phyloP scores from a whole-genome alignment of 2,113 vertebrate species.

The Tursiops truncatus region DNA sequence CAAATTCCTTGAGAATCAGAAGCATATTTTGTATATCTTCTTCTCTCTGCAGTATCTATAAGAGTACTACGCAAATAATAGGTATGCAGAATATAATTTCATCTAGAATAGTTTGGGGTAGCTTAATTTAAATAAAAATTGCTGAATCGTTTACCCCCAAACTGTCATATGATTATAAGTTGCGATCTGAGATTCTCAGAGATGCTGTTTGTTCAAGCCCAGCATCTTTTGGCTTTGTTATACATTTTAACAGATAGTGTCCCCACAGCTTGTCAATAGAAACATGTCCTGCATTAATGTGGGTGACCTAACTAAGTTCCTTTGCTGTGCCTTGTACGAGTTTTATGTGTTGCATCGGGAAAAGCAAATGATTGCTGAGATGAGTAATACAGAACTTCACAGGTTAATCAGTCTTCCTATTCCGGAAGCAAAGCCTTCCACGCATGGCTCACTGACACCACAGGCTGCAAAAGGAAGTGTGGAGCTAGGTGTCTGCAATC shows the following conservation, averaged over 20 bases:
- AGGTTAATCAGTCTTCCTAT: conserved; percentile 69
- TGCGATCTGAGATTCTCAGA: conserved; percentile 20
- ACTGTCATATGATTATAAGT: not conserved
- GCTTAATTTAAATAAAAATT: not conserved
- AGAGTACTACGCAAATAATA: not conserved
- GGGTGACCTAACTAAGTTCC: not conserved
- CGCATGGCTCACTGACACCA: conserved; percentile 9
- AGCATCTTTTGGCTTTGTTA: not conserved
- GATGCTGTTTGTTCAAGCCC: not conserved
- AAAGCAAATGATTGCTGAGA: not conserved
- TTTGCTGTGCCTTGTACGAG: conserved; percentile 39
- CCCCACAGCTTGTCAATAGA: not conserved
- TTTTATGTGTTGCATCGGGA: conserved; percentile 37
- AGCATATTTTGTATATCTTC: not conserved
- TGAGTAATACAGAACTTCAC: conserved; percentile 65
- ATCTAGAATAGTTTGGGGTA: not conserved
- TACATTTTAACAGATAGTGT: not conserved
- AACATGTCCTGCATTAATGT: conserved; percentile 32
- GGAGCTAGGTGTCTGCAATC: conserved; percentile 60
- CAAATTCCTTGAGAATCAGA: not conserved
- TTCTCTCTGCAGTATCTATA: not conserved
- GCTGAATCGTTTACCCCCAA: not conserved
- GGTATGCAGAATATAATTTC: not conserved
- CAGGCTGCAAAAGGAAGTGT: conserved; percentile 77
- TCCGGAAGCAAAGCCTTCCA: conserved; percentile 78